Percentiles rank a stretch among this genome's conserved stretches.
phyloP scores from a whole-genome alignment of 2,888 invertebrate genomes.

The Anoncus sp. region DNA sequence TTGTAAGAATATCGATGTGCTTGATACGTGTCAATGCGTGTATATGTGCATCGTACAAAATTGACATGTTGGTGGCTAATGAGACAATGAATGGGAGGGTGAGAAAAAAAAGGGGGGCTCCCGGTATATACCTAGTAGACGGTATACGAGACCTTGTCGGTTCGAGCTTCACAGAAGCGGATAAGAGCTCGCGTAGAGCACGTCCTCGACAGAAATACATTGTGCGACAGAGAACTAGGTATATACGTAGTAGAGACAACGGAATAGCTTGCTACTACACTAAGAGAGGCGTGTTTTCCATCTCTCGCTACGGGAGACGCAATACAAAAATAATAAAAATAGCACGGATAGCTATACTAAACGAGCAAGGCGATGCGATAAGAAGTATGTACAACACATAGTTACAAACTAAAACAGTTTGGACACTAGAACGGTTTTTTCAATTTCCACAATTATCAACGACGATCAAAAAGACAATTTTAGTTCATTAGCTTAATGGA shows the following conservation, averaged over 20 bases:
- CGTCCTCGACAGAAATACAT: slow-evolving; percentile 61
- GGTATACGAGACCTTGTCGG: slow-evolving; percentile 20
- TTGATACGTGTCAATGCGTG: too few species aligned
- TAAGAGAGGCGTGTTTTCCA: not conserved
- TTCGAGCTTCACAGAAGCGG: slow-evolving; percentile 25
- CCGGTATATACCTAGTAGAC: not conserved
- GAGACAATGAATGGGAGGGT: not conserved
- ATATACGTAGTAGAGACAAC: not conserved
- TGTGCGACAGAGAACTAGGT: slow-evolving; percentile 23
- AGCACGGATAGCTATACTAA: slow-evolving; percentile 33
- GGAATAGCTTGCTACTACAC: slow-evolving; percentile 10
- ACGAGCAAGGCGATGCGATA: slow-evolving; percentile 33
- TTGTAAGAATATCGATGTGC: too few species aligned
- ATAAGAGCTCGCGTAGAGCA: slow-evolving; percentile 33
- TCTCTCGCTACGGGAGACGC: slow-evolving; percentile 27
- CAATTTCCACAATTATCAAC: not conserved
- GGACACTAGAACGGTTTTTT: not conserved
- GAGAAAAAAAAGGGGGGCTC: not conserved
- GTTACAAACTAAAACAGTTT: not conserved
- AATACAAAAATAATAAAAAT: slow-evolving; percentile 60
- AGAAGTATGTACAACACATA: not conserved
- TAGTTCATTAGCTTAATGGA: too few species aligned
- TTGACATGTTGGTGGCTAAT: not conserved
- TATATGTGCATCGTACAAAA: not conserved
- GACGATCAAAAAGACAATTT: too few species aligned